phyloP scores from a whole-genome alignment of 2,888 invertebrate genomes.

The Monoplex corrugatus region DNA sequence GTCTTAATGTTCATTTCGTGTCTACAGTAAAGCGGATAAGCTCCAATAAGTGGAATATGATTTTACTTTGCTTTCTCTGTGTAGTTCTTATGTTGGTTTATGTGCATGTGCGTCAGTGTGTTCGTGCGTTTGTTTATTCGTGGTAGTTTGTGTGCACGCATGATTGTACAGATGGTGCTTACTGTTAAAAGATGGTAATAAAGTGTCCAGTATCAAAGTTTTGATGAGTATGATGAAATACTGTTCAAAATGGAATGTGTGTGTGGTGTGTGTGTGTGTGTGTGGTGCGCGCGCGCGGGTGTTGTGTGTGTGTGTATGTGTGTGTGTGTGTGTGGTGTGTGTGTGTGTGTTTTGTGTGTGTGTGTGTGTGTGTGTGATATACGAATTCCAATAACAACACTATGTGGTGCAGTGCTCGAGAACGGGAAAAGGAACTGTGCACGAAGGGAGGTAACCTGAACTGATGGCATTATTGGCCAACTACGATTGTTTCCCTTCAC shows the following conservation, averaged over 20 bases:
- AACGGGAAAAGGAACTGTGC: not conserved
- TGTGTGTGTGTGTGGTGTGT: not conserved
- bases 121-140: not conserved
- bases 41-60: too few relatives aligned
- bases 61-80: not conserved
- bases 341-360: not conserved
- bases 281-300: not conserved
- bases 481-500: not conserved
- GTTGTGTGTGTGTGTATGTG: too few relatives aligned
- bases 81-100: not conserved
- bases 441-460: not conserved
- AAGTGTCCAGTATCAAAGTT: not conserved
- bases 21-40: not conserved
- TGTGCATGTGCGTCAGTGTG: conserved; percentile 3
- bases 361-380: not conserved
- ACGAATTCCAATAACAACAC: not conserved
- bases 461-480: too few relatives aligned
- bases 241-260: not conserved
- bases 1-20: not conserved
- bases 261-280: not conserved
- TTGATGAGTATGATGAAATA: not conserved
- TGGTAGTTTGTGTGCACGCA: conserved; percentile 24
- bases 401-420: not conserved
- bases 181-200: not conserved
- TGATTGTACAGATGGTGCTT: conserved; percentile 34